Conservation (phyloP, 2,797 vertebrate species). For the Cercopithecus neglectus region DNA sequence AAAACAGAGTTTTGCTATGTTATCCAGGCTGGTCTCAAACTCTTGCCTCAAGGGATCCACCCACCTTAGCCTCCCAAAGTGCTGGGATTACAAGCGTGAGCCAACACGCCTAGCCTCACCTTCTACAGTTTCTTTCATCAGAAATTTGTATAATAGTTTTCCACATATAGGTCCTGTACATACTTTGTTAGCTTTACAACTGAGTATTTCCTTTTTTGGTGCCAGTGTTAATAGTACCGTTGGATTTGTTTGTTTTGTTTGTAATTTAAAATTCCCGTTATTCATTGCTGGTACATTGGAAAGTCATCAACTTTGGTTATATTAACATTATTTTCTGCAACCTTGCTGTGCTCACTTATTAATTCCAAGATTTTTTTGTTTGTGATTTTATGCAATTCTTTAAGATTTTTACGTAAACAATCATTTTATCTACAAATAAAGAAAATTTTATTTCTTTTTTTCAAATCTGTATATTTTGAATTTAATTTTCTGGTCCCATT, state of each 20-base stretch:
- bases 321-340: neutral
- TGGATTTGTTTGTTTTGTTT: neutral
- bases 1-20: too few relatives aligned
- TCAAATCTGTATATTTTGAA: neutral
- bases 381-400: neutral
- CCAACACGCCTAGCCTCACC: too few relatives aligned
- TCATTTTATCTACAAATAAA: neutral
- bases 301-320: neutral
- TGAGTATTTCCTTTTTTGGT: neutral
- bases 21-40: too few relatives aligned
- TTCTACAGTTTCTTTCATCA: neutral
- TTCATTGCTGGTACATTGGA: neutral
- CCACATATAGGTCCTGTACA: neutral
- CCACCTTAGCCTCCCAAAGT: too few relatives aligned
- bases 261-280: neutral
- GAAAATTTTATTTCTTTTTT: neutral
- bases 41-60: too few relatives aligned
- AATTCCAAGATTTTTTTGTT: neutral
- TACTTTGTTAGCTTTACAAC: neutral
- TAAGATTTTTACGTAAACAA: neutral
- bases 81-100: too few relatives aligned
- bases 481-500: neutral
- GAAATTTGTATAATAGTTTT: neutral
- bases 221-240: neutral
- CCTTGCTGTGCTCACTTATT: neutral